phyloP scores from a whole-genome alignment of 1,140 invertebrate genomes.

The Calephelis nemesis region DNA sequence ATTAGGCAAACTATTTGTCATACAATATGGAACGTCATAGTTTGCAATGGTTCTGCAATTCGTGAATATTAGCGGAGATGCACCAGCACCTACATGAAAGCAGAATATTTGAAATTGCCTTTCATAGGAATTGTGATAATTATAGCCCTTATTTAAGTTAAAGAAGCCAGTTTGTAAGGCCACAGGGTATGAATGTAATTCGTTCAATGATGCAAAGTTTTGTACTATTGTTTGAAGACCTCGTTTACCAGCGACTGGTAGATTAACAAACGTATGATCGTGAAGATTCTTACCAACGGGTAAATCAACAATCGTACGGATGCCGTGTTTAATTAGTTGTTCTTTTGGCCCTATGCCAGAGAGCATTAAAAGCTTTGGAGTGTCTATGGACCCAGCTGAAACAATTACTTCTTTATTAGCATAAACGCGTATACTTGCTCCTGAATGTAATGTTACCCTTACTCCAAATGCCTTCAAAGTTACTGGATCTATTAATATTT shows the following conservation, averaged over 20 bases:
- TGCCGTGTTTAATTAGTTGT: slow-evolving; percentile 79
- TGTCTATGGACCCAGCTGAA: slow-evolving; percentile 82
- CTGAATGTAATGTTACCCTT: slow-evolving; percentile 74
- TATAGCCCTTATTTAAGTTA: slow-evolving; percentile 27
- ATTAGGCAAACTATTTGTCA: slow-evolving; percentile 85
- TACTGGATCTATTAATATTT: slow-evolving; percentile 83
- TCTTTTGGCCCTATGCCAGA: slow-evolving; percentile 85
- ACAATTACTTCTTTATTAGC: slow-evolving; percentile 82
- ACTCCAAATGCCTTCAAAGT: slow-evolving; percentile 83
- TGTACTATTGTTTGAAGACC: slow-evolving; percentile 45
- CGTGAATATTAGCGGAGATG: slow-evolving; percentile 84
- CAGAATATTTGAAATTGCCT: slow-evolving; percentile 60
- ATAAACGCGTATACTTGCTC: slow-evolving; percentile 68
- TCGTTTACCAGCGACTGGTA: slow-evolving; percentile 45
- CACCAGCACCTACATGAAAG: slow-evolving; percentile 47
- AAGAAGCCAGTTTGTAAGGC: slow-evolving; percentile 55
- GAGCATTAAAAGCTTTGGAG: slow-evolving; percentile 84
- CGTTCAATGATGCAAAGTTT: slow-evolving; percentile 43
- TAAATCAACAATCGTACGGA: slow-evolving; percentile 80
- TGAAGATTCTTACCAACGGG: slow-evolving; percentile 87
- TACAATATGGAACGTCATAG: slow-evolving; percentile 83
- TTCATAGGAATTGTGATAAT: neutral
- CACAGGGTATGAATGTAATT: slow-evolving; percentile 49
- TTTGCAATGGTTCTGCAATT: slow-evolving; percentile 82
- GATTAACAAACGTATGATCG: slow-evolving; percentile 76